phyloP scores from a whole-genome alignment of 2,113 vertebrate genomes.

The Hiodon tergisus region DNA sequence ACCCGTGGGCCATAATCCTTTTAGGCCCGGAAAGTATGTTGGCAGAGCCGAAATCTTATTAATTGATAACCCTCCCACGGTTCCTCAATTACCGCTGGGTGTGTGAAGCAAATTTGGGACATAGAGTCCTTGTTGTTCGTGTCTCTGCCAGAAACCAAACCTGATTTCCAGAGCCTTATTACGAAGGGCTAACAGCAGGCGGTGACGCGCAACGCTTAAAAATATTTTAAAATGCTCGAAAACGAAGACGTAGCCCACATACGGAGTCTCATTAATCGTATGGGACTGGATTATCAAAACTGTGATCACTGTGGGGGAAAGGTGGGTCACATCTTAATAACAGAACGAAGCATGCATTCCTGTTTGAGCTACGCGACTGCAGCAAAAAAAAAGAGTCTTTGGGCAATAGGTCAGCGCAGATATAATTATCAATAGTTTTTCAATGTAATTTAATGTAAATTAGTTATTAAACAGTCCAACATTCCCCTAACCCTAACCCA shows the following conservation, averaged over 20 bases:
- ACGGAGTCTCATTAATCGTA: no score
- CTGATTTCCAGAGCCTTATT: neutral
- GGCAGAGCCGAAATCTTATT: slow-evolving; percentile 14
- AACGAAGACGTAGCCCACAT: no score
- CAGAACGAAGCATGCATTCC: no score
- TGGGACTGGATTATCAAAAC: no score
- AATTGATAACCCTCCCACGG: neutral
- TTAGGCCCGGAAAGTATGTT: slow-evolving; percentile 5
- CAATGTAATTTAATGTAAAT: neutral
- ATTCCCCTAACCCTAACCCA: neutral
- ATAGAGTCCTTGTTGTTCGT: neutral
- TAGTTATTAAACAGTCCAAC: neutral
- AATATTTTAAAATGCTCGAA: neutral
- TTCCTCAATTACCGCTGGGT: neutral
- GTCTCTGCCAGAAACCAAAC: neutral
- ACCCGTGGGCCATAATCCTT: slow-evolving; percentile 13
- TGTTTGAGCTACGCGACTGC: no score
- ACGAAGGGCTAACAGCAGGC: neutral
- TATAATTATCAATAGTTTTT: neutral
- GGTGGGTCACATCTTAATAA: no score
- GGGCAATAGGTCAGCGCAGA: no score
- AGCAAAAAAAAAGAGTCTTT: no score
- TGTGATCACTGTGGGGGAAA: no score
- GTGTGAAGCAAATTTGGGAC: neutral
- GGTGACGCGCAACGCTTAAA: neutral